These are phyloP conservation scores for Procavia capensis DNA, from an alignment of 2,113 vertebrate species.

Conservation along the genomic window DNA sequence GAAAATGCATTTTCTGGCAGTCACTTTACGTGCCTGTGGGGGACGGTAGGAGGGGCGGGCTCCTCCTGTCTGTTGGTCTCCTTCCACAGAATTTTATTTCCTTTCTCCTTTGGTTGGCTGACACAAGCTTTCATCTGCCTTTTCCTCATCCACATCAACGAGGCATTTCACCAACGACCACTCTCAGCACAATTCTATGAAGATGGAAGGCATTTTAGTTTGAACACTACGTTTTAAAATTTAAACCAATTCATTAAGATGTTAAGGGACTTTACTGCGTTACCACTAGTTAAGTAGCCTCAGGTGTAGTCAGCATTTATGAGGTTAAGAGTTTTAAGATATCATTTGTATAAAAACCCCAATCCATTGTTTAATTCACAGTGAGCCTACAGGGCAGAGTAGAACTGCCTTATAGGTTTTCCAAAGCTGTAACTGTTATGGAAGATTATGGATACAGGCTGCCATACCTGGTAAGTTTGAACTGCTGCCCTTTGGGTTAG, in stretches of 20 bases:
- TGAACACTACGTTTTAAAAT: neutral
- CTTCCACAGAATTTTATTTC: neutral
- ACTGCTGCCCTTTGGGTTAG: no score
- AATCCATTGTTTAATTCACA: neutral
- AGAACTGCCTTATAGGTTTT: no score
- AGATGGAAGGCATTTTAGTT: neutral
- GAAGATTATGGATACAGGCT: no score
- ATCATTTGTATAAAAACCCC: neutral
- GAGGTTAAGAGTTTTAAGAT: conserved; percentile 22
- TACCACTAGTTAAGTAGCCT: neutral
- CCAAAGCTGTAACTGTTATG: no score
- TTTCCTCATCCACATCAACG: neutral
- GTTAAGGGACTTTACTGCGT: neutral
- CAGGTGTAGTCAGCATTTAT: neutral
- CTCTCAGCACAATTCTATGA: neutral
- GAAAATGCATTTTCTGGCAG: neutral
- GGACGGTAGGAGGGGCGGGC: neutral
- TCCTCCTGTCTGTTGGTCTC: neutral
- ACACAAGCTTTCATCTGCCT: neutral
- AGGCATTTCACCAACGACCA: neutral
- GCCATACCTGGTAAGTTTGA: no score
- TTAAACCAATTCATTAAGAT: neutral
- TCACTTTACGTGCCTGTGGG: neutral
- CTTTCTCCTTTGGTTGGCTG: neutral
- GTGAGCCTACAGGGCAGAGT: neutral